Percentiles rank a stretch among this genome's conserved stretches.
Conservation (phyloP, 2,113 vertebrate species). For the Clinocottus analis region DNA sequence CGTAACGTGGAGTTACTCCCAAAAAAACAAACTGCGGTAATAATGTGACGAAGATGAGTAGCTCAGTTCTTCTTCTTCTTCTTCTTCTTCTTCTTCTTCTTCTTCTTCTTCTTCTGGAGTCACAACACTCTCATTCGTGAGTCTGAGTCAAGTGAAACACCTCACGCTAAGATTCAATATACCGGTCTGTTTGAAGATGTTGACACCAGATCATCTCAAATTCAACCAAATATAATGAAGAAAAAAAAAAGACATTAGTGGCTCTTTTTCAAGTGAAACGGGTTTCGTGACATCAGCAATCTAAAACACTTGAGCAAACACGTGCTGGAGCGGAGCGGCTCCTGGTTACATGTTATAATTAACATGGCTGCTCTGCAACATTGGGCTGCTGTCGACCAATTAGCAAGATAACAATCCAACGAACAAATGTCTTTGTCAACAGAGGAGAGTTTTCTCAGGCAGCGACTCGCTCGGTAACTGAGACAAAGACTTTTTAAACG, state of each 20-base stretch:
- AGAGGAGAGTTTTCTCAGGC: slow-evolving; percentile 24
- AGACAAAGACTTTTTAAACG: slow-evolving; percentile 28
- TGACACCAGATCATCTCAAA: neutral
- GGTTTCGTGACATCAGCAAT: neutral
- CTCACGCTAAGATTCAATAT: neutral
- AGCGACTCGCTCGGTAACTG: slow-evolving; percentile 26
- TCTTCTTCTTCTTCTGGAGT: too few species aligned
- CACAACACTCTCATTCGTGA: too few species aligned
- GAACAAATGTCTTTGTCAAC: slow-evolving; percentile 38
- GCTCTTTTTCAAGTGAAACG: neutral
- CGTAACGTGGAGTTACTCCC: too few species aligned
- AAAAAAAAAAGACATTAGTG: neutral
- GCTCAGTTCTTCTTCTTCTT: too few species aligned
- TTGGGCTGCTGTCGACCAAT: slow-evolving; percentile 36
- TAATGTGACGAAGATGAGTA: too few species aligned
- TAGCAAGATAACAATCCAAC: slow-evolving; percentile 51
- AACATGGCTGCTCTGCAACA: slow-evolving; percentile 24
- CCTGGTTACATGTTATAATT: slow-evolving; percentile 38
- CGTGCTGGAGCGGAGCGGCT: neutral
- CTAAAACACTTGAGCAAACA: neutral
- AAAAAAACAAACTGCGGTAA: too few species aligned
- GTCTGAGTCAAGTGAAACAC: neutral
- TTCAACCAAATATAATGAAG: neutral
- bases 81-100: too few species aligned
- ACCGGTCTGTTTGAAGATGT: neutral